A percentile compares a stretch with the other conserved stretches of the same genome.
Evolutionary conservation across 2,888 invertebrate genomes (phyloP).

Genomic region (Crepidodera aurea): DNA sequence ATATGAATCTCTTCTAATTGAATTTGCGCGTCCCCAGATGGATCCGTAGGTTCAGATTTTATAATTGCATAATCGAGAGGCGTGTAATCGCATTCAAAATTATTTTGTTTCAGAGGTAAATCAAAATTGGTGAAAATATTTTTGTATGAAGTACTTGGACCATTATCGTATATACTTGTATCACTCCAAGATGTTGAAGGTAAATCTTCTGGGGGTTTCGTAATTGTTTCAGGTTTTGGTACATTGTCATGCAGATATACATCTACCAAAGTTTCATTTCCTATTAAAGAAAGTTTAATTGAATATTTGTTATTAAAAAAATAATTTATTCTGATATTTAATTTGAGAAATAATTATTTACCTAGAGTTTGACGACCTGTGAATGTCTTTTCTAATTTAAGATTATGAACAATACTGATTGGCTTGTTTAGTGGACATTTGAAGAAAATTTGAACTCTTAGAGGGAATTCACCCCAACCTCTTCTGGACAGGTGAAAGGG

Average conservation of each 20-base stretch:
- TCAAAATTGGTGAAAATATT: slow-evolving; percentile 11
- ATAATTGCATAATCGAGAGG: slow-evolving; percentile 9
- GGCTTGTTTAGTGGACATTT: slow-evolving; percentile 77
- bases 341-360: slow-evolving; percentile 45
- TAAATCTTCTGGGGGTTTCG: slow-evolving; percentile 17
- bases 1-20: slow-evolving; percentile 6
- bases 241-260: slow-evolving; percentile 68
- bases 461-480: slow-evolving; percentile 94
- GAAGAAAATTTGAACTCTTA: slow-evolving; percentile 83
- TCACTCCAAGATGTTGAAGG: neutral
- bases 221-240: slow-evolving; percentile 31
- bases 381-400: slow-evolving; percentile 82
- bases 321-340: neutral
- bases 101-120: neutral
- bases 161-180: neutral
- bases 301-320: slow-evolving; percentile 1
- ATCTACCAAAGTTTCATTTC: slow-evolving; percentile 82
- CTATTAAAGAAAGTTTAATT: slow-evolving; percentile 60
- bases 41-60: slow-evolving; percentile 1
- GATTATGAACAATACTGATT: slow-evolving; percentile 78
- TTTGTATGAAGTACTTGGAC: neutral
- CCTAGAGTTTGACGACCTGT: slow-evolving; percentile 86
- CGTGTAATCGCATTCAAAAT: neutral
- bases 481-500: slow-evolving; percentile 86
- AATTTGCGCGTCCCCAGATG: neutral